These are phyloP conservation scores for Oscheius myriophilus DNA, from an alignment of 2,888 invertebrate genomes.

Conservation along the genomic window DNA sequence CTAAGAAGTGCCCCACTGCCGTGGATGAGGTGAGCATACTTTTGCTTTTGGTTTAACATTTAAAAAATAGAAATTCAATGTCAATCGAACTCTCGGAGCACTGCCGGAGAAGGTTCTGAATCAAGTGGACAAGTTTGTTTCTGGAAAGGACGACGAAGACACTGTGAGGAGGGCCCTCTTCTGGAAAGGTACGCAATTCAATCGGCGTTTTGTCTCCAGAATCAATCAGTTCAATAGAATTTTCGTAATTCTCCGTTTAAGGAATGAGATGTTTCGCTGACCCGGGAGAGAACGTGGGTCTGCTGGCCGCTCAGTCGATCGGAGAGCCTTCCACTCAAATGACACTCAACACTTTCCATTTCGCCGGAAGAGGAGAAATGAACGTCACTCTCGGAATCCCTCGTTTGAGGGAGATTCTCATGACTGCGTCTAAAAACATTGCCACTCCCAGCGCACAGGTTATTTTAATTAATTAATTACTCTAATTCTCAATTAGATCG, in stretches of 20 bases:
- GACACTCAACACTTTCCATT: conserved; percentile 99
- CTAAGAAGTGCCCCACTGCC: conserved; percentile 46
- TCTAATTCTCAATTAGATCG: conserved; percentile 39
- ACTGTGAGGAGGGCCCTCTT: conserved; percentile 57
- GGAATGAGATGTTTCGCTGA: conserved; percentile 79
- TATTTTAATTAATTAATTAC: conserved; percentile 67
- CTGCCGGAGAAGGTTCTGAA: conserved; percentile 84
- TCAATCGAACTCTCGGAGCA: conserved; percentile 83
- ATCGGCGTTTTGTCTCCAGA: neutral
- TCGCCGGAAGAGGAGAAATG: conserved; percentile 96
- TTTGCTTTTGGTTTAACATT: neutral
- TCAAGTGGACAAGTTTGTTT: conserved; percentile 72
- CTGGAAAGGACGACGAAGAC: conserved; percentile 31
- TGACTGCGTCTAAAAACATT: conserved; percentile 89
- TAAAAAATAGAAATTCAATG: conserved; percentile 77
- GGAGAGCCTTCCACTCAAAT: conserved; percentile 99
- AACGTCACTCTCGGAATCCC: conserved; percentile 99
- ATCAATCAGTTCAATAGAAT: too few species aligned
- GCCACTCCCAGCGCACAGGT: conserved; percentile 87
- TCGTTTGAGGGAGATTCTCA: conserved; percentile 91
- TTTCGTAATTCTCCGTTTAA: too few species aligned
- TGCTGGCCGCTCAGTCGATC: conserved; percentile 95
- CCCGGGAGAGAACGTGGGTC: conserved; percentile 95
- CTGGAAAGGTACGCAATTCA: conserved; percentile 63
- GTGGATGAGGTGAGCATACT: conserved; percentile 54